Base-by-base conservation (phyloP, 2,113 vertebrate species). In the Pelvicachromis taeniatus region DNA sequence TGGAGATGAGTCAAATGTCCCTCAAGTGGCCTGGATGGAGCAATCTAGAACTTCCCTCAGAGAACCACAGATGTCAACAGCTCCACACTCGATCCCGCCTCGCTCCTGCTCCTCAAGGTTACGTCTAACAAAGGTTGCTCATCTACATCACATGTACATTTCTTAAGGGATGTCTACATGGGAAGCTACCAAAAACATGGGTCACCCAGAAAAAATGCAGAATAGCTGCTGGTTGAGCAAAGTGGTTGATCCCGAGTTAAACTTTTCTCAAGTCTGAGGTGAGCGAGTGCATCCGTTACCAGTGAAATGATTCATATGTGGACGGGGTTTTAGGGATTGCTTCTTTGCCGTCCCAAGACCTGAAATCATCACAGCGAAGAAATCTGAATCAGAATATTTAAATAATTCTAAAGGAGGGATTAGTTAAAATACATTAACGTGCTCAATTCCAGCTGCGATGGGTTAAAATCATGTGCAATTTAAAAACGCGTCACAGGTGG, bases 381-480 rank as follows among this genome's bases (percentile, higher is more conserved):
- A 7, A 65, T 65, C 61, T 21, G 58, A 1, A 33, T 33, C 33
- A 33, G 33, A 33, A 35, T 35, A 1, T 35, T 61, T 35, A 2
- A 61, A 33, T 19, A 19, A 61, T 33, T 9, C 17, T 1, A 0
- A 31, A 35, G 31, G 0, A 61, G 9, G 58, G 58, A 4, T 61
- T 61, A 35, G 31, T 12, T 0, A 35, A 35, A 61, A 35, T 61
- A 4, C 35, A 7, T 1, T 7, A 61, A 61, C 9, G 35, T 9
- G 35, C 33, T 8, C 7, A 35, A 35, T 35, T 35, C 33, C 33
- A 35, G 33, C 33, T 42, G 40, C 40, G 12, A 42, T 45, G 13
- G 13, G 12, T 45, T 13, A 45, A 45, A 45, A 45, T 45, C 13
- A 45, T 12, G 42, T 13, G 2, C 11, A 45, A 45, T 13, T 13